Evolutionary conservation across 2,888 invertebrate genomes (phyloP).

Genomic region (Notodonta dromedarius): DNA sequence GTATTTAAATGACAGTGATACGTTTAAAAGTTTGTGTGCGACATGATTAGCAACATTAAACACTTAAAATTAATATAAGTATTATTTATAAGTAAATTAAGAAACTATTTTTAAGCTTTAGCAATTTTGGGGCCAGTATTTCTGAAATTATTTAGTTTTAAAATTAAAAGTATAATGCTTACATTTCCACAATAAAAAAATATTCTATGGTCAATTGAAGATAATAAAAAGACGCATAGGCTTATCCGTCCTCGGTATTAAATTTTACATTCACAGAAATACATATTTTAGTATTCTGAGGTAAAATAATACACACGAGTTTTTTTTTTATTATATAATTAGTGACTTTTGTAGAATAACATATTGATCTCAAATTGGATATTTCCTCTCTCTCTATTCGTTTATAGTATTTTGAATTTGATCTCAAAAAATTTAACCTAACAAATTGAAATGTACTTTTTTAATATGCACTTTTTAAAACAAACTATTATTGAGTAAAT

Average conservation of each 20-base stretch:
- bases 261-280: too few relatives aligned
- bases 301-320: too few relatives aligned
- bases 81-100: not conserved
- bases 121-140: constrained; percentile 70
- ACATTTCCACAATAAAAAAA: not conserved
- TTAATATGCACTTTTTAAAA: not conserved
- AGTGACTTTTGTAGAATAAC: constrained; percentile 15
- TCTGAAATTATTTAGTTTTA: constrained; percentile 56
- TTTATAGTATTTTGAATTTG: constrained; percentile 42
- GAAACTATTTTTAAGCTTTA: constrained; percentile 29
- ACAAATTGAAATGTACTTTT: constrained; percentile 9
- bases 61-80: not conserved
- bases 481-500: too few relatives aligned
- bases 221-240: too few relatives aligned
- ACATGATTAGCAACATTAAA: not conserved
- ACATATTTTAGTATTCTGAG: too few relatives aligned
- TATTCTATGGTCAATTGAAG: not conserved
- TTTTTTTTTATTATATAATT: not conserved
- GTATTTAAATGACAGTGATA: too few relatives aligned
- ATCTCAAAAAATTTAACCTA: constrained; percentile 50
- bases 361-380: constrained; percentile 75
- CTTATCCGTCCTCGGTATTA: too few relatives aligned
- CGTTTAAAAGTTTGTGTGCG: not conserved
- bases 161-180: not conserved
- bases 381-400: constrained; percentile 43